Evolutionary conservation across 2,113 vertebrate species (phyloP), one percentile per base, ranked within the genome.

Genomic region (Calidris pygmaea): DNA sequence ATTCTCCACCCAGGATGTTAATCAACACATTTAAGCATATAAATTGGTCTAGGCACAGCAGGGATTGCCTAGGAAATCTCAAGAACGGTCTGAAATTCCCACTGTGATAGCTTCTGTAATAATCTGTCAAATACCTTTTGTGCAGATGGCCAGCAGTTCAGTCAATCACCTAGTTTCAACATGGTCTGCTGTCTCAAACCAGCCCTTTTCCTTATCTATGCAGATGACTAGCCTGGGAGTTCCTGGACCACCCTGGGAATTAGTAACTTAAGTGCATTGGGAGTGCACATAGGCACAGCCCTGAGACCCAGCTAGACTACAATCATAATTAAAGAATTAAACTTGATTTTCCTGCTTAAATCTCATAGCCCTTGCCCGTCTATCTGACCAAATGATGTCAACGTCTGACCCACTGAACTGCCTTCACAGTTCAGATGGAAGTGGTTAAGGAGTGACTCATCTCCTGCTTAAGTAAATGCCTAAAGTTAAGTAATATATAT

Each of bases 1-100:
- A 59, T 82, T 93, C 77, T 89, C 87, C 59, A 65, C 29, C 27
- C 59, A 76, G 63, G 68, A 84, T 50, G 63, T 47, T 93, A 92
- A 80, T 55, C 2, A 29, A 81, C 75, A 93, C 7, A 47, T 84
- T 71, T 58, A 89, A 90, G 75, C 63, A 86, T 15, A 90, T 23
- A 80, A 95, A 95, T 84, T 81, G 26, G 41, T 90, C 47, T 43
- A 77, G 68, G 32, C 47, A 81, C 68, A 89, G 86, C 65, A 84
- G 63, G 65, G 37, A 75, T 32, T 63, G 34, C 67, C 60, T 70
- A n/a, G 55, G 50, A 79, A 80, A 88, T 84, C 79, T 88, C 47
- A 71, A 74, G 55, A 95, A 86, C 41, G 74, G 45, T 29, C n/a
- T 84, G 83, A 73, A 95, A 93, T 84, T 81, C 72, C 83, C 65